Percentiles rank a stretch among this genome's conserved stretches.
Evolutionary conservation across 1,140 invertebrate species (phyloP).

Genomic region (Asbolus verrucosus): DNA sequence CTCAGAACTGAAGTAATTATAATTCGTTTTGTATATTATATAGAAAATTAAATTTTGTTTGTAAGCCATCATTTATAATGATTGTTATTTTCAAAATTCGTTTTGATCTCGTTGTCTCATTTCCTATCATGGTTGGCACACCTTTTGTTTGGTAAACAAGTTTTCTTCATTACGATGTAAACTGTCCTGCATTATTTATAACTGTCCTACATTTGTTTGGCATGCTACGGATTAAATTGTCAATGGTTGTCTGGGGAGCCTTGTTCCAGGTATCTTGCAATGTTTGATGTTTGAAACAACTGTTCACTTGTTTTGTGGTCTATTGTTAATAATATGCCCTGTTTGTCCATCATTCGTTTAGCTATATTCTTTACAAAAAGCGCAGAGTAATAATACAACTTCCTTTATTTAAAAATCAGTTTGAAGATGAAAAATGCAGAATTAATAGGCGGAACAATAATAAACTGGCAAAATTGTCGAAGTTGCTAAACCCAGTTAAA

Average conservation of each 20-base stretch:
- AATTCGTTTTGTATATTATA: too few species aligned
- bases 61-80: too few species aligned
- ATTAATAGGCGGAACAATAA: too few species aligned
- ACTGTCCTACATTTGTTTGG: slow-evolving; percentile 31
- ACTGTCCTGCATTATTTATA: slow-evolving; percentile 17
- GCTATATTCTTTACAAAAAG: neutral
- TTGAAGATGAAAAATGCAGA: too few species aligned
- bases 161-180: slow-evolving; percentile 3
- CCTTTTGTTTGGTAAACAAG: slow-evolving; percentile 20
- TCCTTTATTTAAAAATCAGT: too few species aligned
- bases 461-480: too few species aligned
- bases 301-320: slow-evolving; percentile 15
- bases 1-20: too few species aligned
- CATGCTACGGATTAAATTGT: slow-evolving; percentile 30
- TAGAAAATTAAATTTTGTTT: too few species aligned
- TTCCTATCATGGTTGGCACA: slow-evolving; percentile 12
- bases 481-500: too few species aligned
- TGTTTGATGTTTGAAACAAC: slow-evolving; percentile 31
- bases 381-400: neutral
- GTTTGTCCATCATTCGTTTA: neutral
- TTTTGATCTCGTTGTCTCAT: slow-evolving; percentile 16
- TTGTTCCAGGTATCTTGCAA: slow-evolving; percentile 15
- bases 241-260: slow-evolving; percentile 11
- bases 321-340: slow-evolving; percentile 11
- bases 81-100: neutral